A percentile compares a stretch with the other conserved stretches of the same genome.
Evolutionary conservation across 2,113 vertebrate genomes (phyloP).

Genomic region (Cyanoderma ruficeps): DNA sequence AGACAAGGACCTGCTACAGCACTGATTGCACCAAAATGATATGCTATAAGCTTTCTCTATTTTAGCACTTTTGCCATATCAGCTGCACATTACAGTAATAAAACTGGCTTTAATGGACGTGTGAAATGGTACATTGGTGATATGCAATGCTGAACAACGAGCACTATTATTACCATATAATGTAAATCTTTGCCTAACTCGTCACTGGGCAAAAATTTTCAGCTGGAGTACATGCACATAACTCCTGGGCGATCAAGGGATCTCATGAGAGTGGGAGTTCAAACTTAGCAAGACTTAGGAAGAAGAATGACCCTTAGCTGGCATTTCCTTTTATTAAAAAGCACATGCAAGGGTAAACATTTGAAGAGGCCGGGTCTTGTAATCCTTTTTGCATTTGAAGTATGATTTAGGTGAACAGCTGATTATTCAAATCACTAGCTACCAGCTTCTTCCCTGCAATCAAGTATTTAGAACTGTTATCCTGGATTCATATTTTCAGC

Average conservation of each 20-base stretch:
- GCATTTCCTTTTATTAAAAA: background rate
- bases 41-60: background rate
- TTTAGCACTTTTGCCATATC: background rate
- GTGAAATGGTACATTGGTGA: background rate
- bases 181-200: background rate
- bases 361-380: background rate
- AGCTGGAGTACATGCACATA: background rate
- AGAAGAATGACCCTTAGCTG: background rate
- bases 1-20: background rate
- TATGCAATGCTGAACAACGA: background rate
- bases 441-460: background rate
- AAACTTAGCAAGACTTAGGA: background rate
- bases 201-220: slow-evolving; percentile 2
- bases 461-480: background rate
- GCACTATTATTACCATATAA: background rate
- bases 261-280: background rate
- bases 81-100: background rate
- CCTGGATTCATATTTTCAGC: background rate
- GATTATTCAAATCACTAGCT: background rate
- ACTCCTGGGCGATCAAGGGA: slow-evolving; percentile 3
- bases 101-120: background rate
- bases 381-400: background rate
- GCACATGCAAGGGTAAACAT: background rate
- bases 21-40: background rate
- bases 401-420: slow-evolving; percentile 7